Conservation (phyloP, 1,140 invertebrate genomes). For the Pogonognathellus flavescens region DNA sequence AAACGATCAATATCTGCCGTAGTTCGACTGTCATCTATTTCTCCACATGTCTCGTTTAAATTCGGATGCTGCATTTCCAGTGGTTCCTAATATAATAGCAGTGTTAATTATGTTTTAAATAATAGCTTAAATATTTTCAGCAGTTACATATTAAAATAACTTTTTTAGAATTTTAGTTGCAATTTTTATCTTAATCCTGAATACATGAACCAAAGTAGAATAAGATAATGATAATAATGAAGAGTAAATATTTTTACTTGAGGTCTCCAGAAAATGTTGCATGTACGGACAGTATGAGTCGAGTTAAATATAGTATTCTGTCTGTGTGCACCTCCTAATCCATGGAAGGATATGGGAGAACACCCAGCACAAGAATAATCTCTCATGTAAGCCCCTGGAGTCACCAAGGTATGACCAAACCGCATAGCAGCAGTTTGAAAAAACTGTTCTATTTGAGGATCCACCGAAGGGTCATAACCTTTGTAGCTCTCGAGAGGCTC, state of each 20-base stretch:
- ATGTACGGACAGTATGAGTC: constrained; percentile 73
- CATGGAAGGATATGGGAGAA: background rate
- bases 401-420: constrained; percentile 75
- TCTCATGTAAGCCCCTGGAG: constrained; percentile 71
- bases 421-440: constrained; percentile 80
- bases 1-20: constrained; percentile 74
- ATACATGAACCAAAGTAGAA: no score
- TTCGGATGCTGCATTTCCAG: background rate
- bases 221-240: no score
- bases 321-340: constrained; percentile 54
- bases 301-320: constrained; percentile 45
- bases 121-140: no score
- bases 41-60: background rate
- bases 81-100: constrained; percentile 8
- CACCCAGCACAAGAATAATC: constrained; percentile 57
- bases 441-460: constrained; percentile 79
- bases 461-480: constrained; percentile 75
- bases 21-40: constrained; percentile 24
- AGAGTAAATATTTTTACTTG: no score
- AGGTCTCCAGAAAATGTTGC: constrained; percentile 79
- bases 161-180: no score
- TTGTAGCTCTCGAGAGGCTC: constrained; percentile 67
- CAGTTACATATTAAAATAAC: no score
- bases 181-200: no score
- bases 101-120: no score